Percentiles rank a stretch among this genome's conserved stretches.
These are phyloP conservation scores for Lynx canadensis DNA, from an alignment of 2,113 vertebrate species.

Conservation along the genomic window DNA sequence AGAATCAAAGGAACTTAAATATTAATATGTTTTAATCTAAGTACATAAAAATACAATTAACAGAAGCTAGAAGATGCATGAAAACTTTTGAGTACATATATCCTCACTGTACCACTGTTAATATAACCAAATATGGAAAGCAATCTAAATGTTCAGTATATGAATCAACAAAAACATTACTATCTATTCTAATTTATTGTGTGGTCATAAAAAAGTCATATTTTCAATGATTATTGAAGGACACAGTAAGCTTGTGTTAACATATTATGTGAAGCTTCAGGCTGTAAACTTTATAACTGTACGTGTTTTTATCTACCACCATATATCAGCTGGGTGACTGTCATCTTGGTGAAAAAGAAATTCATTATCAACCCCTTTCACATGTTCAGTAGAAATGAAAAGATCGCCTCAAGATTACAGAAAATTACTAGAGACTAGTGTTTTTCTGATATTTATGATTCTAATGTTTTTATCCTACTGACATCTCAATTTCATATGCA, in stretches of 20 bases:
- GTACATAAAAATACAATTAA: neutral
- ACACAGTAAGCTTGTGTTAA: neutral
- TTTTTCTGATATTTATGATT: neutral
- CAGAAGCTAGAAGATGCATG: neutral
- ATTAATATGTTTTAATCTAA: neutral
- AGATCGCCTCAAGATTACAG: neutral
- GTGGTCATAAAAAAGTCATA: neutral
- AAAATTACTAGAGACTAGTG: neutral
- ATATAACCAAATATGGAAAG: neutral
- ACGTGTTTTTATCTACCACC: neutral
- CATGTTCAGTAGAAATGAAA: neutral
- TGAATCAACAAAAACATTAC: neutral
- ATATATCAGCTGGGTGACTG: neutral
- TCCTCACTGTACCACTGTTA: neutral
- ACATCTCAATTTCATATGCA: neutral
- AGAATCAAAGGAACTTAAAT: neutral
- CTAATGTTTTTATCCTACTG: neutral
- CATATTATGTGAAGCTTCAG: neutral
- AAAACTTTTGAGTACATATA: neutral
- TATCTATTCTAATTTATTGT: neutral
- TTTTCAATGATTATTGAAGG: neutral
- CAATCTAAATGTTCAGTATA: neutral
- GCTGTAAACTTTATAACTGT: neutral
- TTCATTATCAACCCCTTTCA: neutral
- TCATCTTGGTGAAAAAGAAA: conserved; percentile 1